Evolutionary conservation across 2,888 invertebrate genomes (phyloP), one percentile per base, ranked within the genome.

Genomic region (Himalopsyche tibetana): DNA sequence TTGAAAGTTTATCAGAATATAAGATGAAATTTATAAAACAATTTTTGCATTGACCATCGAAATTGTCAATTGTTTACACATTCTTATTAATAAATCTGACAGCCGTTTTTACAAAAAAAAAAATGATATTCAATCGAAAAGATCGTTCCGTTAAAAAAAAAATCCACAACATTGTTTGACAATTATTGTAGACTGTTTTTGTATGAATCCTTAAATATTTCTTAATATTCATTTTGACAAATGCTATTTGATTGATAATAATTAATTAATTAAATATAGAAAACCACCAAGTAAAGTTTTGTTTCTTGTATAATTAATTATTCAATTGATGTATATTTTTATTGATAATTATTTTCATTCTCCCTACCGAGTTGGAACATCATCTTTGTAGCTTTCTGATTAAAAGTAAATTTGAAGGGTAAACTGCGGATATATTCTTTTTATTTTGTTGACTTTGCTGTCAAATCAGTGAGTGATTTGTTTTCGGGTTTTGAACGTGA

Each of bases 31-130:
- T 38, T 38, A 12, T 5, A 74, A 38, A 74, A 74, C 19, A 36
- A 74, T 74, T 74, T 74, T 74, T 74, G 74, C 28, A 45, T 56
- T 83, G 85, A 86, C 86, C 86, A 86, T 86, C 86, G 86, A 86
- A 86, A 40, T 51, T 83, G 86, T 86, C 86, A 86, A 86, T 86
- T 86, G 51, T 55, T 86, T 85, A 74, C 36, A 74, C 36, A 38
- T 74, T 74, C 74, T 74, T 36, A 74, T 38, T 36, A 36, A 74
- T 74, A 38, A 38, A 74, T 74, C 74, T 74, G 36, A 74, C 74
- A 74, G 74, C 74, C 38, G 6, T 74, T 74, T 74, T 74, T 63
- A 28, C 28, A 2, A 15, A 36, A 74, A 5, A 74, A 74, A 74
- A 74, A 38, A 38, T 74, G 74, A 36, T 74, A 15, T 36, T 36